Base-by-base conservation (phyloP, 2,113 vertebrate species). In the Hemiscyllium ocellatum region DNA sequence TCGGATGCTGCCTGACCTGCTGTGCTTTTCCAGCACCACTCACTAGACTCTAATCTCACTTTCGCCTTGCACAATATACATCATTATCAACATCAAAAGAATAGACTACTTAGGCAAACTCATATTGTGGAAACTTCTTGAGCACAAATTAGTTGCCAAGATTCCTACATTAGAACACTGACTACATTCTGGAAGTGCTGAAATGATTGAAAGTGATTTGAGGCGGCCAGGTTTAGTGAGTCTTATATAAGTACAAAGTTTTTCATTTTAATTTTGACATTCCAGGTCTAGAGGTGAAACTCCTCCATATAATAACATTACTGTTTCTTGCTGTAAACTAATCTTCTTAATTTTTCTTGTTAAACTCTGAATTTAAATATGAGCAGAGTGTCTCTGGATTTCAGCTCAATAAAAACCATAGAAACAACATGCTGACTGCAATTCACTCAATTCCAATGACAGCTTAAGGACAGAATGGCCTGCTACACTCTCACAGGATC, bases 321-420 rank as follows among this genome's bases (percentile, higher is more conserved):
- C 2, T 13, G 12, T 24, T 89, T 56, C 8, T 50, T 52, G 50
- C 26, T 87, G 47, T 26, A 89, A 56, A 37, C 2, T 70, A 17
- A 85, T 19, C 4, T 29, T 7, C 26, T 89, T 22, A 29, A 52
- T 89, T 52, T 86, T 42, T 89, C 29, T 50, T 89, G 86, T 56
- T 89, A 89, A 89, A 89, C 47, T 89, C 29, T 56, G 56, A 89
- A 89, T 29, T 89, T 24, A 89, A 89, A 89, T 47, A 89, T 56
- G 50, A 89, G 24, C 24, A 29, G 10, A 89, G 26, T 1, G 10
- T 13, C 26, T 89, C 50, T 12, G 12, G 3, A 42, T 0, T 42
- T 42, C 78, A 83, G n/a, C 42, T 87, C 85, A 87, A 52, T 13
- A 52, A 87, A 52, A 76, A 76, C 12, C 37, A 85, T 10, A 70